Evolutionary conservation across 2,888 invertebrate species (phyloP), one percentile per base, ranked within the genome.

Genomic region (Brachyopa scutellaris): DNA sequence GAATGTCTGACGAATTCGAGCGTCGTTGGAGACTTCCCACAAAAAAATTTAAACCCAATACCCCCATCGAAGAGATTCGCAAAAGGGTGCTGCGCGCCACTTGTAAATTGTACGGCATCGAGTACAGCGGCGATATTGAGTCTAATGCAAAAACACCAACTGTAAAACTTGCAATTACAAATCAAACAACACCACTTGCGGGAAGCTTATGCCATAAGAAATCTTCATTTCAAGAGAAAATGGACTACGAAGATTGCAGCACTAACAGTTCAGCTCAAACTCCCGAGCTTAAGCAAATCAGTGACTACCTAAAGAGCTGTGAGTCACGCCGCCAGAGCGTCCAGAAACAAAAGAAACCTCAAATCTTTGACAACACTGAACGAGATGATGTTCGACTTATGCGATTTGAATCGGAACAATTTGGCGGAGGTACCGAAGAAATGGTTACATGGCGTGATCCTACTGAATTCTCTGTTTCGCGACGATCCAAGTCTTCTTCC

Each of bases 361-460:
- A 79, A 42, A n/a, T 36, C 1, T 57, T 74, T 5, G 78, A 83
- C 15, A 78, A 66, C 47, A 74, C 66, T 6, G 66, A 84, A 8
- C 85, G 77, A 0, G 88, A 88, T 57, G 85, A 84, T 4, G 87
- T 87, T 8, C 87, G 85, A 11, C 86, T 89, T 21, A 88, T 88
- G 69, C 88, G 87, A 0, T 89, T 89, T 36, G 88, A 89, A 51
- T 88, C 89, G 1, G 90, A 89, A 67, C 87, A 89, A 9, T 87
- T 88, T 11, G 86, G 87, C 0, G 69, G 86, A 1, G 87, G 86
- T 23, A 88, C 88, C n/a, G 89, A 95, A 85, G 92, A 93, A 0
- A 94, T 94, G 87, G 94, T 95, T 0, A 94, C 93, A 0, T 95
- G 95, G 95, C 94, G 94, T 86, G 95, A 94, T 88, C 92, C 91